Evolutionary conservation across 1,140 invertebrate species (phyloP).

Genomic region (Drosophila pruinosa): DNA sequence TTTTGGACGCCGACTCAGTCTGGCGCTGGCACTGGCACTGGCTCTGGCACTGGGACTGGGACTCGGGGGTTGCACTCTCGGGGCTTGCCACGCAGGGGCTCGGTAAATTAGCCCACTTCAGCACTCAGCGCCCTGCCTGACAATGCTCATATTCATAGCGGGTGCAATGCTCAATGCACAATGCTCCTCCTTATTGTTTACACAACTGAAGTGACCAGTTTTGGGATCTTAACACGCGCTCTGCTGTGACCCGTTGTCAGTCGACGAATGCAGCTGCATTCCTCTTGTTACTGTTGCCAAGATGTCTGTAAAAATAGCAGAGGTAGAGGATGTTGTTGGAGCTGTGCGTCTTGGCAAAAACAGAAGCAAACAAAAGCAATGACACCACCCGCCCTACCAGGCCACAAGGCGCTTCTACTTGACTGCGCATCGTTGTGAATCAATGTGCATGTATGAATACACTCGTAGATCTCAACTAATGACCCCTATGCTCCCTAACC

Average conservation of each 20-base stretch:
- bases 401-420: conserved; percentile 49
- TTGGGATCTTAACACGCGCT: conserved; percentile 35
- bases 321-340: not conserved
- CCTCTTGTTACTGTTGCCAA: conserved; percentile 42
- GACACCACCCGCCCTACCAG: conserved; percentile 55
- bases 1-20: conserved; percentile 7
- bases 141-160: conserved; percentile 34
- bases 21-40: not conserved
- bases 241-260: not conserved
- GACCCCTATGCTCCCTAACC: conserved; percentile 57
- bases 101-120: conserved; percentile 77
- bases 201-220: conserved; percentile 42
- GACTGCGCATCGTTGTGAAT: conserved; percentile 61
- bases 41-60: not conserved
- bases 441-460: conserved; percentile 2
- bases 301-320: conserved; percentile 22
- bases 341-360: conserved; percentile 4
- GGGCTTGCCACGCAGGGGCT: conserved; percentile 49
- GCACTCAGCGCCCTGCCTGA: conserved; percentile 35
- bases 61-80: conserved; percentile 60
- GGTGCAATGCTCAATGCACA: conserved; percentile 32
- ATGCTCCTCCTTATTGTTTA: conserved; percentile 52
- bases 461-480: conserved; percentile 51
- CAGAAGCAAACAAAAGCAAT: conserved; percentile 64
- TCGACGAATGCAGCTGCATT: conserved; percentile 48